These are phyloP conservation scores for cattle (Bos taurus) DNA, from an alignment of 2,113 vertebrate genomes.

Conservation along the genomic window ARS-UCD2.0 NC_037329.1:70031001-70031500, in stretches of 20 bases:
- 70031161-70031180: conserved; percentile 67
- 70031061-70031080: conserved; percentile 78
- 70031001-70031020: background rate
- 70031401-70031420: conserved; percentile 49
- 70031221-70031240: conserved; percentile 58
- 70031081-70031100: conserved; percentile 81
- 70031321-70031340: conserved; percentile 73
- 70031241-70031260: conserved; percentile 73
- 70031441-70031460: conserved; percentile 58
- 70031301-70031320: conserved; percentile 70
- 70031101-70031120: conserved; percentile 78
- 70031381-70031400: conserved; percentile 75
- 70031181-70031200: background rate
- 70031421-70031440: conserved; percentile 51
- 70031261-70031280: conserved; percentile 73
- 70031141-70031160: conserved; percentile 61
- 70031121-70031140: conserved; percentile 78
- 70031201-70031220: background rate
- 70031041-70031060: background rate
- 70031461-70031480: conserved; percentile 47
- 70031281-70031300: conserved; percentile 76
- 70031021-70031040: background rate
- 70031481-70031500: conserved; percentile 14
- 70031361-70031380: conserved; percentile 71
- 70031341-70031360: conserved; percentile 74